Conservation (phyloP, 2,888 invertebrate species). For the Synergus itoensis region DNA sequence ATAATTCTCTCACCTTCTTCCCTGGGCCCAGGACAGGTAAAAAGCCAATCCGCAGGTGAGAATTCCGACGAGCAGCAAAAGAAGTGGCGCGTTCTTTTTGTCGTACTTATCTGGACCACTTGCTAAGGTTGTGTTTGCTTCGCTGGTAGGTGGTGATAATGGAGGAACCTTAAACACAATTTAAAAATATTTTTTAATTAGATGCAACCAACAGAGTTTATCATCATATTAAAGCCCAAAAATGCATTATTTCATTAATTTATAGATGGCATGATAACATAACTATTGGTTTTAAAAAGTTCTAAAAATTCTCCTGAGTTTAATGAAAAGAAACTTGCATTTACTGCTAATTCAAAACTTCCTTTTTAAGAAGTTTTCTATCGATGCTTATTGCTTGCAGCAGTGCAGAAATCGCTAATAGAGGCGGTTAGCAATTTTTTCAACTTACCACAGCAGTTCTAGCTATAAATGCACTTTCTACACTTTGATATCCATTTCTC, state of each 20-base stretch:
- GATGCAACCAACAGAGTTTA: background rate
- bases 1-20: slow-evolving; percentile 67
- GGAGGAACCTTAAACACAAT: slow-evolving; percentile 72
- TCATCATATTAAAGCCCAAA: slow-evolving; percentile 25
- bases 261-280: too few species aligned
- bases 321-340: background rate
- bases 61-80: slow-evolving; percentile 72
- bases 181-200: slow-evolving; percentile 34
- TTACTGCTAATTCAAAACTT: background rate
- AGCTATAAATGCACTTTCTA: slow-evolving; percentile 76
- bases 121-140: slow-evolving; percentile 73
- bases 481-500: slow-evolving; percentile 66
- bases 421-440: background rate
- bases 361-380: background rate
- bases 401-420: background rate
- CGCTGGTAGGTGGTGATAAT: slow-evolving; percentile 73
- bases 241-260: background rate
- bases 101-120: slow-evolving; percentile 73
- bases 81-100: slow-evolving; percentile 71
- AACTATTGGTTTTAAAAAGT: too few species aligned
- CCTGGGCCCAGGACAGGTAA: slow-evolving; percentile 74
- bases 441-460: slow-evolving; percentile 75
- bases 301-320: background rate
- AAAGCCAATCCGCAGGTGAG: slow-evolving; percentile 74
- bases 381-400: background rate